Percentiles rank a stretch among this genome's conserved stretches.
phyloP scores from a whole-genome alignment of 2,888 invertebrate genomes.

The Lumbricus terrestris region DNA sequence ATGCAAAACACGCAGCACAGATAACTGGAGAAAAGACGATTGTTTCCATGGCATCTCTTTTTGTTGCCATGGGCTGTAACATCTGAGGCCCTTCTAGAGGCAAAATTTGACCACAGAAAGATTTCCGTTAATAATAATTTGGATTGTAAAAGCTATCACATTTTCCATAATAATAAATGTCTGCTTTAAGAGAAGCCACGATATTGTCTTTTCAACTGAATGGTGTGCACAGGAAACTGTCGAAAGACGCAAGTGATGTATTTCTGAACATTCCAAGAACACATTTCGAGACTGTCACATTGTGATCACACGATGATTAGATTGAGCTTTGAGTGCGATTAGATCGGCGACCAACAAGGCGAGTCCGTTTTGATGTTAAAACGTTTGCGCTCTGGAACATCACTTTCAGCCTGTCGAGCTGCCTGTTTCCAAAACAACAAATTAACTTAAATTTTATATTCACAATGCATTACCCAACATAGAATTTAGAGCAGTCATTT shows the following conservation, averaged over 20 bases:
- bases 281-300: slow-evolving; percentile 12
- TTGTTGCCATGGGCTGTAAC: not conserved
- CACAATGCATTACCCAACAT: not conserved
- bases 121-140: not conserved
- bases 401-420: not conserved
- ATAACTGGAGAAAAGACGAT: not conserved
- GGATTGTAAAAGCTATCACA: slow-evolving; percentile 3
- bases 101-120: not conserved
- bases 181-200: not conserved
- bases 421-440: not conserved
- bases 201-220: slow-evolving; percentile 4
- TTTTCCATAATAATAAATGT: not conserved
- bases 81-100: not conserved
- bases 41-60: not conserved
- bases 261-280: not conserved
- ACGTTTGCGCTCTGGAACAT: not conserved
- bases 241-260: not conserved
- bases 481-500: too few relatives aligned
- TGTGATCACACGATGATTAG: slow-evolving; percentile 12
- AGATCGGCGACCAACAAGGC: slow-evolving; percentile 6
- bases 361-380: not conserved
- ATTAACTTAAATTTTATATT: not conserved
- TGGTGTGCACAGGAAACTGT: not conserved
- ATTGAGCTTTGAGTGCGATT: not conserved
- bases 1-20: not conserved